A percentile compares a stretch with the other conserved stretches of the same genome.
Conservation (phyloP, 2,888 invertebrate genomes). For the Polydesmus complanatus region DNA sequence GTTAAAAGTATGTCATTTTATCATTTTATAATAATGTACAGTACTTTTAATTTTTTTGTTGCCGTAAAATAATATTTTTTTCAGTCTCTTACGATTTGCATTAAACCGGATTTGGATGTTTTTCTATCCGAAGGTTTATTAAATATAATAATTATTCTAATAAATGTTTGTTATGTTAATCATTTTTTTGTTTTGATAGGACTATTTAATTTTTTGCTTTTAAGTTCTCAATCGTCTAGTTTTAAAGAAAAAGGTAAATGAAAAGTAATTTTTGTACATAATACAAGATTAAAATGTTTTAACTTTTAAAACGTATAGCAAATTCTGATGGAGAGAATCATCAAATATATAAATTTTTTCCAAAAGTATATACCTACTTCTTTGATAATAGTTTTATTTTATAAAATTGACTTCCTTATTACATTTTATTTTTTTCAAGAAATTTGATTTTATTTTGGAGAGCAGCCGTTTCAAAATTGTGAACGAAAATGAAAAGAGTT, state of each 20-base stretch:
- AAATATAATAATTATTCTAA: not conserved
- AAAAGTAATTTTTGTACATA: too few relatives aligned
- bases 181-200: not conserved
- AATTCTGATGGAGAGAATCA: too few relatives aligned
- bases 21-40: not conserved
- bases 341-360: too few relatives aligned
- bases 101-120: conserved; percentile 7
- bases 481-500: not conserved
- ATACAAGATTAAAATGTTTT: too few relatives aligned
- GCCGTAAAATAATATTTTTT: not conserved
- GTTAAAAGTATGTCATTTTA: conserved; percentile 5
- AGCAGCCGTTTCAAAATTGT: not conserved
- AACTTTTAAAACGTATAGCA: too few relatives aligned
- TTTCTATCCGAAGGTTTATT: conserved; percentile 3
- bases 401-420: too few relatives aligned
- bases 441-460: not conserved
- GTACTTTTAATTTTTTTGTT: not conserved
- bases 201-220: too few relatives aligned
- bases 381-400: too few relatives aligned
- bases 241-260: too few relatives aligned
- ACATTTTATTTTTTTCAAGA: not conserved
- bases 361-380: too few relatives aligned
- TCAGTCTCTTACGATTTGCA: conserved; percentile 2
- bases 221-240: too few relatives aligned
- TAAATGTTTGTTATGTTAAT: not conserved